These are phyloP conservation scores for Athene noctua DNA, from an alignment of 2,113 vertebrate species.

Conservation along the genomic window DNA sequence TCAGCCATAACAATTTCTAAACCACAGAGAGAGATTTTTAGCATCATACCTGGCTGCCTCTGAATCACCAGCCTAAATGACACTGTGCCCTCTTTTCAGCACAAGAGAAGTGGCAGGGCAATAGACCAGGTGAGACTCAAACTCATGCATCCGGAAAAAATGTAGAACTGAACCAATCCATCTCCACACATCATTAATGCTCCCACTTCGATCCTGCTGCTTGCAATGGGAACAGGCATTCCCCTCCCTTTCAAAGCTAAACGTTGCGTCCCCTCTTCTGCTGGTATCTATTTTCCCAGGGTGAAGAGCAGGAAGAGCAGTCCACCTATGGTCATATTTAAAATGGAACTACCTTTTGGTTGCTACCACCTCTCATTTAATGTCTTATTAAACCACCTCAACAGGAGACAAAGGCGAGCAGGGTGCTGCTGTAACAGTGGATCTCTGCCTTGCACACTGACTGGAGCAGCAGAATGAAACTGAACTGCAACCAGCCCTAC, in stretches of 20 bases:
- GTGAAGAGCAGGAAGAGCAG: background rate
- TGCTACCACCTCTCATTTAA: background rate
- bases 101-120: conserved; percentile 1
- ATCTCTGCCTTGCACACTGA: fast-evolving
- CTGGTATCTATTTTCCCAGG: background rate
- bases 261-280: background rate
- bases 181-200: background rate
- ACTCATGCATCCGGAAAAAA: background rate
- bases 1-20: conserved; percentile 37
- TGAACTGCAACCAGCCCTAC: background rate
- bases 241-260: background rate
- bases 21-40: conserved; percentile 29
- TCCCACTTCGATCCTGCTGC: background rate
- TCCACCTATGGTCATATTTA: background rate
- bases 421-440: background rate
- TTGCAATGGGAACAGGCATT: background rate
- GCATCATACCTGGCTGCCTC: conserved; percentile 36
- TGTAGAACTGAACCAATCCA: background rate
- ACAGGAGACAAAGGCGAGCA: background rate
- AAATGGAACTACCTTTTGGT: background rate
- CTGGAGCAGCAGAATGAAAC: background rate
- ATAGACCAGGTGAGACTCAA: conserved; percentile 1
- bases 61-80: conserved; percentile 40
- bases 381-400: background rate
- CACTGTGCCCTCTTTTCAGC: background rate